Evolutionary conservation across 2,113 vertebrate species (phyloP), one percentile per base, ranked within the genome.

Genomic region (Fregata magnificens): DNA sequence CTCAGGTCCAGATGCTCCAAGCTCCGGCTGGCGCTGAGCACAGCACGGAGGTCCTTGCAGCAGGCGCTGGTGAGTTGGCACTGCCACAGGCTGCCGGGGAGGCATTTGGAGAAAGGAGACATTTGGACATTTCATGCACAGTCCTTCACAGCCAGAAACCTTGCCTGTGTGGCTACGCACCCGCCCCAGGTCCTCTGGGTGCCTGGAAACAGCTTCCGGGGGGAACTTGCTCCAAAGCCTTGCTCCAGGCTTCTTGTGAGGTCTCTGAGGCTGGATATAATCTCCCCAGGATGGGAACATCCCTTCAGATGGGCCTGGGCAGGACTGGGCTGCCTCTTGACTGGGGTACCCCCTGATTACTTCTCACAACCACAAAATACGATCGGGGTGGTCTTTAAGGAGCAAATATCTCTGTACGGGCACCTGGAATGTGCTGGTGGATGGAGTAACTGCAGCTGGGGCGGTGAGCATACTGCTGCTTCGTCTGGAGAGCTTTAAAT

Each of bases 341-440:
- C 22, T 13, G 44, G 12, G 5, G 12, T 28, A 32, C 45, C 61
- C 52, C 36, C 13, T 6, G 5, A 28, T 19, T 10, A 4, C 26
- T 15, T 28, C 36, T 52, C 29, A 59, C 61, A 34, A 16, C 18
- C 29, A 40, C 52, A 28, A 21, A 22, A 15, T 13, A 26, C 0
- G 5, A 13, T 32, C 2, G 12, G 50, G 44, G 10, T 49, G 59
- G 36, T n/a, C 20, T 63, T 65, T 26, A 14, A 12, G 67, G 77
- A 50, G 36, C 44, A 82, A 66, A 66, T 1, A 2, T 8, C n/a
- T 6, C 2, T 1, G 13, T 29, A 16, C 5, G 4, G 3, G 25
- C 58, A 26, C 16, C 25, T 12, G 50, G 13, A 40, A 26, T 1
- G 47, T n/a, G 58, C 50, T 16, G n/a, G 29, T 19, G 40, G 42